A percentile compares a stretch with the other conserved stretches of the same genome.
These are phyloP conservation scores for Monopterus albus DNA, from an alignment of 2,113 vertebrate species.

Conservation along the genomic window DNA sequence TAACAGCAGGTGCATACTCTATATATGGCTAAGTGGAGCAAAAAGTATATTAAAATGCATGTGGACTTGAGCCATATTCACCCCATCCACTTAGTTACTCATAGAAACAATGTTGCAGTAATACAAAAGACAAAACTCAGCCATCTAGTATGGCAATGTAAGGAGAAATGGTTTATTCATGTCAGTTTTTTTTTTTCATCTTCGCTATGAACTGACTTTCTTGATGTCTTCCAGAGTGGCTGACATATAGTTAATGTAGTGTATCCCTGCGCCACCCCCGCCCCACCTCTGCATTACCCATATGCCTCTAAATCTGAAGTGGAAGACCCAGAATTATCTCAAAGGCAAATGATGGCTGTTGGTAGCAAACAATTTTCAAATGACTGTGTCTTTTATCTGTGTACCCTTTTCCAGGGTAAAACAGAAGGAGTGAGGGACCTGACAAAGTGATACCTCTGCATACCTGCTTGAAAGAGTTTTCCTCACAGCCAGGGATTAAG, in stretches of 20 bases:
- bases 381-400: slow-evolving; percentile 72
- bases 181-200: slow-evolving; percentile 47
- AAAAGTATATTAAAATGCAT: not conserved
- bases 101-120: slow-evolving; percentile 13
- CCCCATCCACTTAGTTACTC: slow-evolving; percentile 8
- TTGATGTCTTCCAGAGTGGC: slow-evolving; percentile 70
- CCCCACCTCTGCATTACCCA: slow-evolving; percentile 58
- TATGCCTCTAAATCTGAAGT: slow-evolving; percentile 73
- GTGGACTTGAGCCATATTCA: not conserved
- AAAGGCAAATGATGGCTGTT: slow-evolving; percentile 78
- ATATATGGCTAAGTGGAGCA: too few species aligned
- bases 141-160: slow-evolving; percentile 10
- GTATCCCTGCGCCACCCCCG: too few species aligned
- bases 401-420: slow-evolving; percentile 73
- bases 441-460: slow-evolving; percentile 77
- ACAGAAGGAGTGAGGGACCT: slow-evolving; percentile 76
- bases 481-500: slow-evolving; percentile 75
- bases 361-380: slow-evolving; percentile 76
- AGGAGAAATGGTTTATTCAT: slow-evolving; percentile 57
- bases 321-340: slow-evolving; percentile 76
- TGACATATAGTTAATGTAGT: slow-evolving; percentile 78
- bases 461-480: slow-evolving; percentile 76
- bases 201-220: slow-evolving; percentile 60
- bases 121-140: slow-evolving; percentile 44
- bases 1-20: too few species aligned